phyloP scores from a whole-genome alignment of 2,113 vertebrate species.

The Podocnemis expansa region DNA sequence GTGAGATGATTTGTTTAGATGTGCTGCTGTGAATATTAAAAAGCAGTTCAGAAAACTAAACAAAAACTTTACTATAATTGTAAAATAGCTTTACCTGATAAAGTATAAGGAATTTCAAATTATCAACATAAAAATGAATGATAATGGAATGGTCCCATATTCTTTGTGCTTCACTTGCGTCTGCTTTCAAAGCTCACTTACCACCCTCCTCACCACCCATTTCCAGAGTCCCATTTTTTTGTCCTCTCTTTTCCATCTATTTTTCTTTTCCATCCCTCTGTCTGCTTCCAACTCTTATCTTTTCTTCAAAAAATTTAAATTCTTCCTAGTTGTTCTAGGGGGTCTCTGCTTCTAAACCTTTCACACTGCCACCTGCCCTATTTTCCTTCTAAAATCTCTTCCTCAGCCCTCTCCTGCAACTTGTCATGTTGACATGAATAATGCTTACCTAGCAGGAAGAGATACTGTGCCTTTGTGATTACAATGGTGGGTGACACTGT shows the following conservation, averaged over 20 bases:
- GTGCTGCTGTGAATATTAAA: constrained; percentile 48
- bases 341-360: background rate
- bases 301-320: background rate
- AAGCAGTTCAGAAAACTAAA: constrained; percentile 8
- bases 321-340: background rate
- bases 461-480: background rate
- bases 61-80: constrained; percentile 36
- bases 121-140: background rate
- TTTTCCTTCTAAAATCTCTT: fast-evolving
- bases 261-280: background rate
- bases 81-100: constrained; percentile 36
- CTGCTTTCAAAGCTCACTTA: background rate
- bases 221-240: background rate
- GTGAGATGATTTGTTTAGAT: constrained; percentile 53
- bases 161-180: background rate
- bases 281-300: background rate
- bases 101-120: constrained; percentile 28
- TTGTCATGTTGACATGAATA: fast-evolving
- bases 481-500: background rate
- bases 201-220: background rate
- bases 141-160: background rate
- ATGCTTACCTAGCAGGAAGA: background rate
- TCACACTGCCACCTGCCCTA: background rate
- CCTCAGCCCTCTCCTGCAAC: background rate
- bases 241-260: background rate